Percentiles rank a stretch among this genome's conserved stretches.
phyloP scores from a whole-genome alignment of 2,113 vertebrate genomes.

The Pipa parva region DNA sequence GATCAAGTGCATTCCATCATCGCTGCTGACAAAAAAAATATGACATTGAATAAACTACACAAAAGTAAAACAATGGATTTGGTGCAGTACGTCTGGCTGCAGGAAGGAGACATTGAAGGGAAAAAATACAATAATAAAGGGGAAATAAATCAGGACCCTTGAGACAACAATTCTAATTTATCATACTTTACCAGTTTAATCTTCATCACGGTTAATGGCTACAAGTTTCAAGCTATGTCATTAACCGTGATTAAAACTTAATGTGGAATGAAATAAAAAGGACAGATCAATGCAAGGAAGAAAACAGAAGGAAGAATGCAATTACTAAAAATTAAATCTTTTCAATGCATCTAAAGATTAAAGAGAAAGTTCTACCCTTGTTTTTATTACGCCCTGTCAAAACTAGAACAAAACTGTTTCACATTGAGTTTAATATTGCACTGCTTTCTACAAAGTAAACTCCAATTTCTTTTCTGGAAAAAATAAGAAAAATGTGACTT shows the following conservation, averaged over 20 bases:
- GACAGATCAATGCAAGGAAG: constrained; percentile 29
- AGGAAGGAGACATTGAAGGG: constrained; percentile 28
- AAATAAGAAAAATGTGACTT: no score
- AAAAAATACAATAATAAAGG: constrained; percentile 29
- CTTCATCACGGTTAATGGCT: constrained; percentile 29
- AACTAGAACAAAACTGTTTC: not conserved
- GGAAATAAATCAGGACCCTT: constrained; percentile 24
- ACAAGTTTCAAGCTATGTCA: constrained; percentile 28
- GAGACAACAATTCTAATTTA: constrained; percentile 25
- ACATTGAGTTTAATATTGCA: not conserved
- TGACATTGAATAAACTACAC: constrained; percentile 18
- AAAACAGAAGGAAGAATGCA: constrained; percentile 13
- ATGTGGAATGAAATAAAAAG: constrained; percentile 32
- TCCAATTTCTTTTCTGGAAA: not conserved
- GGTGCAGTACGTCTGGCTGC: constrained; percentile 21
- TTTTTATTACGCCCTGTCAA: not conserved
- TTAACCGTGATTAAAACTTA: constrained; percentile 39
- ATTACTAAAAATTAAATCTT: constrained; percentile 7
- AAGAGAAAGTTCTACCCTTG: not conserved
- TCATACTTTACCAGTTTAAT: constrained; percentile 38
- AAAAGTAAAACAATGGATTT: constrained; percentile 19
- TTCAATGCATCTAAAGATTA: constrained; percentile 4
- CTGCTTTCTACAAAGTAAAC: not conserved
- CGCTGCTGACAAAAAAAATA: constrained; percentile 6
- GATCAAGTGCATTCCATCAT: constrained; percentile 28